Evolutionary conservation across 2,888 invertebrate genomes (phyloP).

Genomic region (Deroplatys truncata): DNA sequence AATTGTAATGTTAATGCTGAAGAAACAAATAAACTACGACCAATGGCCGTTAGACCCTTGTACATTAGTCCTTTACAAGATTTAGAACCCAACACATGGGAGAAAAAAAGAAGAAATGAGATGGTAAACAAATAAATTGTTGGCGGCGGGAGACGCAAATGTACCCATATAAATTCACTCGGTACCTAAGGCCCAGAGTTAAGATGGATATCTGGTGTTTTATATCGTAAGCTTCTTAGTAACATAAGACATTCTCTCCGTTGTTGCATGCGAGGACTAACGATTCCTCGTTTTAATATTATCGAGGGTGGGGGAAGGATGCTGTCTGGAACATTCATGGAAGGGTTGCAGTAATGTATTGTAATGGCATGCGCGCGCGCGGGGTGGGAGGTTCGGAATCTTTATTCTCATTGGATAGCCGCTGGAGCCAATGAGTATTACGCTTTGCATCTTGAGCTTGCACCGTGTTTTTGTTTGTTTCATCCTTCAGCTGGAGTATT

Average conservation of each 20-base stretch:
- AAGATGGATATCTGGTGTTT: neutral
- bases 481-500: neutral
- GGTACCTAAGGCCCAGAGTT: neutral
- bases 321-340: neutral
- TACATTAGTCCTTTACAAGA: neutral
- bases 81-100: neutral
- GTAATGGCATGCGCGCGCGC: neutral
- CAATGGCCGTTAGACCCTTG: neutral
- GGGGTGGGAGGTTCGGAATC: neutral
- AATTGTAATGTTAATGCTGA: neutral
- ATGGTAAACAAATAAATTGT: neutral
- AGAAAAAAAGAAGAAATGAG: neutral
- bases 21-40: neutral
- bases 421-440: neutral
- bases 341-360: neutral
- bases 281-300: neutral
- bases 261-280: neutral
- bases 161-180: neutral
- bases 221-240: neutral
- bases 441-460: neutral
- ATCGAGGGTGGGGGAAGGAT: neutral
- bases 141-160: neutral
- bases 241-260: neutral
- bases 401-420: conserved; percentile 1
- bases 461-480: neutral